Percentiles rank a stretch among this genome's conserved stretches.
Evolutionary conservation across 2,888 invertebrate genomes (phyloP).

Genomic region (Eupithecia inturbata): DNA sequence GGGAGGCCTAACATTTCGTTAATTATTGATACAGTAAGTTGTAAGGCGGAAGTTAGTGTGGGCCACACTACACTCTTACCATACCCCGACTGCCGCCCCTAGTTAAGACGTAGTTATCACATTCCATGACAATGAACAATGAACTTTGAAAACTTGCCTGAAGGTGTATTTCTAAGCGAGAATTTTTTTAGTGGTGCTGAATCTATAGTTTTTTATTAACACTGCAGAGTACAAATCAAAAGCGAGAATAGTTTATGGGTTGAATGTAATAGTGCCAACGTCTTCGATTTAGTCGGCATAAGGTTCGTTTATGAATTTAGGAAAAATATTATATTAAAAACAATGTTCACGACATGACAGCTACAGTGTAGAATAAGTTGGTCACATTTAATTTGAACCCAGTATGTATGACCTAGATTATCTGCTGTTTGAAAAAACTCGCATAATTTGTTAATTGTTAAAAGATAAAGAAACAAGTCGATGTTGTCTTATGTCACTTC

Average conservation of each 20-base stretch:
- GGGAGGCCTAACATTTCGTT: not conserved
- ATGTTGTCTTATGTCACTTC: not conserved
- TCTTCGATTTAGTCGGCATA: not conserved
- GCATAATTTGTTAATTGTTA: not conserved
- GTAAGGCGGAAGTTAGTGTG: constrained; percentile 75
- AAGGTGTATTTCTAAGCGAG: not conserved
- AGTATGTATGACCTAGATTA: not conserved
- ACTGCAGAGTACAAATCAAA: not conserved
- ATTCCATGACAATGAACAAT: constrained; percentile 9
- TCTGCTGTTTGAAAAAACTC: not conserved
- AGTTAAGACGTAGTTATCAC: constrained; percentile 51
- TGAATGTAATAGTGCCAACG: not conserved
- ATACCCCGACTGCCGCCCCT: constrained; percentile 66
- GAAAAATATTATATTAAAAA: not conserved
- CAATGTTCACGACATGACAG: not conserved
- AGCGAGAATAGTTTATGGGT: not conserved
- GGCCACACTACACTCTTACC: constrained; percentile 71
- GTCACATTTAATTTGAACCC: not conserved
- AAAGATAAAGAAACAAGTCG: not conserved
- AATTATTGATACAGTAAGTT: constrained; percentile 56
- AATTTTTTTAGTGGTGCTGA: not conserved
- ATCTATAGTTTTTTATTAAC: not conserved
- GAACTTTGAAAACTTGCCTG: not conserved
- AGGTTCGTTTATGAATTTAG: not conserved
- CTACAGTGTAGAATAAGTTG: not conserved